phyloP scores from a whole-genome alignment of 1,140 invertebrate genomes.

The Dolichoris vasculosae region DNA sequence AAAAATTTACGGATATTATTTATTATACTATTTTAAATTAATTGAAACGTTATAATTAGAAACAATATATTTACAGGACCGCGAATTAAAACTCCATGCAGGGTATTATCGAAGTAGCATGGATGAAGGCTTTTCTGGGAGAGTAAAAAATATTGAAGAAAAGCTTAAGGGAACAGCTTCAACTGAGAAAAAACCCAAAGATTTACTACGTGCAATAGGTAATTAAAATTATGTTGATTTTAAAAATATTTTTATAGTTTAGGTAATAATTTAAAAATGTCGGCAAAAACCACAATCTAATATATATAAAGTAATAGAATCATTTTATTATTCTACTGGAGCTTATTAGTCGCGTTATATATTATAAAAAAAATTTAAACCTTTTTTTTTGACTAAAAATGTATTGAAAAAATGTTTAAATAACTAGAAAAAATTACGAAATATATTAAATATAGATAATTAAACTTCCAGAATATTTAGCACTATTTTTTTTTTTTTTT shows the following conservation, averaged over 20 bases:
- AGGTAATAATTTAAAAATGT: too few species aligned
- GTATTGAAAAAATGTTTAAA: too few species aligned
- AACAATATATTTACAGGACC: slow-evolving; percentile 75
- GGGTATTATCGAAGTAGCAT: slow-evolving; percentile 76
- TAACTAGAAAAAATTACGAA: too few species aligned
- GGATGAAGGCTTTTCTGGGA: slow-evolving; percentile 83
- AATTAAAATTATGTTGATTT: neutral
- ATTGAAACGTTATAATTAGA: neutral
- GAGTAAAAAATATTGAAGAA: slow-evolving; percentile 82
- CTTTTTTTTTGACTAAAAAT: too few species aligned
- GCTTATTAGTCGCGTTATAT: too few species aligned
- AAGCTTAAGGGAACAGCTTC: slow-evolving; percentile 77
- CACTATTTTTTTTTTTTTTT: too few species aligned
- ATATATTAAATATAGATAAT: too few species aligned
- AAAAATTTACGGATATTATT: neutral
- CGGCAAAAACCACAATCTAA: too few species aligned
- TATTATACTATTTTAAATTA: neutral
- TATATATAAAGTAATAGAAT: too few species aligned
- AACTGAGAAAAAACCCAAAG: slow-evolving; percentile 87
- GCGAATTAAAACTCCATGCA: slow-evolving; percentile 78
- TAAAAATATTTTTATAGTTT: slow-evolving; percentile 19
- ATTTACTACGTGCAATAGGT: slow-evolving; percentile 89
- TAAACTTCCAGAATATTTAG: too few species aligned
- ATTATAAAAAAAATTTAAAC: too few species aligned
- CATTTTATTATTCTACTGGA: too few species aligned